These are phyloP conservation scores for Callopanchax toddi DNA, from an alignment of 2,113 vertebrate species.

Conservation along the genomic window DNA sequence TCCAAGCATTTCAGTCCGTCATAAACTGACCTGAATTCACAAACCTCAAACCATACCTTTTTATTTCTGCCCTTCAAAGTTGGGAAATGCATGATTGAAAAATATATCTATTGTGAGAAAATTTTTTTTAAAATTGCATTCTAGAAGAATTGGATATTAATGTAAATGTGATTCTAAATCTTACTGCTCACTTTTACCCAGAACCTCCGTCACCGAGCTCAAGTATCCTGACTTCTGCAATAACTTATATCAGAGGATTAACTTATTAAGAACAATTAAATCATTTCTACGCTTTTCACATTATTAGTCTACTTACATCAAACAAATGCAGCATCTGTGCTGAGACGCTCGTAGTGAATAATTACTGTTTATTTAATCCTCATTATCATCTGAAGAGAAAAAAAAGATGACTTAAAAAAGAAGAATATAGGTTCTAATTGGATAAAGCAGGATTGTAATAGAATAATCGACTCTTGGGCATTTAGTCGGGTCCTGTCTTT, in stretches of 20 bases:
- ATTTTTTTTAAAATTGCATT: too few species aligned
- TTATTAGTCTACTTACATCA: background rate
- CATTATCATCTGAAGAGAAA: constrained; percentile 23
- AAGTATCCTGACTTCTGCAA: background rate
- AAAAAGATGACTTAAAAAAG: constrained; percentile 9
- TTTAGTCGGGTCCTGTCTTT: constrained; percentile 39
- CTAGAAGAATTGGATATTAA: too few species aligned
- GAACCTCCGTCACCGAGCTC: too few species aligned
- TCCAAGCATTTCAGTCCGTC: too few species aligned
- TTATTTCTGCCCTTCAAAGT: too few species aligned
- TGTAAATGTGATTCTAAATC: too few species aligned
- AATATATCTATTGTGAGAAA: too few species aligned
- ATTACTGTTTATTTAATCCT: constrained; percentile 41
- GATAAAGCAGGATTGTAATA: constrained; percentile 31
- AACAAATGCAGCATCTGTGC: background rate
- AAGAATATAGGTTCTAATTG: constrained; percentile 9
- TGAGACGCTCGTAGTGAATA: constrained; percentile 3
- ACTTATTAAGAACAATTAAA: background rate
- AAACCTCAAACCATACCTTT: too few species aligned
- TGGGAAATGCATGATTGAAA: too few species aligned
- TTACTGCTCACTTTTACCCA: too few species aligned
- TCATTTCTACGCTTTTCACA: background rate
- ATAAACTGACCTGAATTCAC: too few species aligned
- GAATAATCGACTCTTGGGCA: constrained; percentile 45
- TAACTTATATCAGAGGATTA: background rate